Evolutionary conservation across 2,888 invertebrate species (phyloP).

Genomic region (Philhelius pedissequus): DNA sequence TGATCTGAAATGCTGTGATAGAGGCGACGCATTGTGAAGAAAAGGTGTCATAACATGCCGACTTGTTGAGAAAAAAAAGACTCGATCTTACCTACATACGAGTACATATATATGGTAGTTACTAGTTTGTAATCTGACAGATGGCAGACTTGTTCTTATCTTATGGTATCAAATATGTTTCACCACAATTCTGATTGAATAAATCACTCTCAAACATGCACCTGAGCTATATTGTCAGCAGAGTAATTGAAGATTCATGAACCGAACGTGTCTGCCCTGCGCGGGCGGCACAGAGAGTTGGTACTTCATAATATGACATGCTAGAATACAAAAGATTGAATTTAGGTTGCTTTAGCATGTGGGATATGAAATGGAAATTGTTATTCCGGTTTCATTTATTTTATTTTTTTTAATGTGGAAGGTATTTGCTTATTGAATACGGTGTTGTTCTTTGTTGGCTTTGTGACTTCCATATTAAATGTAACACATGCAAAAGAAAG

Average conservation of each 20-base stretch:
- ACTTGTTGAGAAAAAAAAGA: background rate
- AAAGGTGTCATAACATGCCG: background rate
- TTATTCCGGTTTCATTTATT: background rate
- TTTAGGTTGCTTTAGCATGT: background rate
- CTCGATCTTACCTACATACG: too few relatives aligned
- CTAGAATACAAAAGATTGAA: slow-evolving; percentile 7
- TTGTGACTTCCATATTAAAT: too few relatives aligned
- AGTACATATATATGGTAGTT: background rate
- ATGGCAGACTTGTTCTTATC: slow-evolving; percentile 8
- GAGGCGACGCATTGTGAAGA: background rate
- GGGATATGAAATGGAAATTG: background rate
- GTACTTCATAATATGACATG: background rate
- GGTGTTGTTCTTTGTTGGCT: too few relatives aligned
- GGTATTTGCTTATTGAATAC: background rate
- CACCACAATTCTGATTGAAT: background rate
- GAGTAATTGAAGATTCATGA: background rate
- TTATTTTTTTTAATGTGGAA: background rate
- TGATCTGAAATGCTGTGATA: background rate
- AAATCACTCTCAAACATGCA: slow-evolving; percentile 1
- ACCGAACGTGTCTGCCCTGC: background rate
- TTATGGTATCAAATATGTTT: background rate
- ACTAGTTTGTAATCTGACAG: background rate
- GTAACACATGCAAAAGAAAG: too few relatives aligned
- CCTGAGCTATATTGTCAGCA: background rate
- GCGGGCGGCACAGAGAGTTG: background rate